Conservation (phyloP, 1,140 invertebrate genomes). For the Pogonus chalceus region DNA sequence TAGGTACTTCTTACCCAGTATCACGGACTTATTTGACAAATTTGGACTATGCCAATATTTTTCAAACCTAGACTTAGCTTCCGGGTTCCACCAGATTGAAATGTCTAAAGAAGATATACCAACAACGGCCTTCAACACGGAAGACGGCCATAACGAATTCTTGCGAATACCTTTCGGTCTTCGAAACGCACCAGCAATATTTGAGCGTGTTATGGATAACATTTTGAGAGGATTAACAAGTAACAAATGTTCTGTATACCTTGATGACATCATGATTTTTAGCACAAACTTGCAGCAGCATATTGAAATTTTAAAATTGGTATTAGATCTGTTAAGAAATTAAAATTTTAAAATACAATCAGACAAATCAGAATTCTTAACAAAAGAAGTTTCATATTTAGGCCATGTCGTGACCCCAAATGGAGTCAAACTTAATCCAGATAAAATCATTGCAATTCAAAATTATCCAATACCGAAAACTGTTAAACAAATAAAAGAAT, state of each 20-base stretch:
- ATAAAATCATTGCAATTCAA: slow-evolving; percentile 28
- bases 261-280: slow-evolving; percentile 32
- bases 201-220: slow-evolving; percentile 28
- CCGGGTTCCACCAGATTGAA: slow-evolving; percentile 37
- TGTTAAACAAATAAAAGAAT: slow-evolving; percentile 17
- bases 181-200: slow-evolving; percentile 16
- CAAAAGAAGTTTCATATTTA: slow-evolving; percentile 30
- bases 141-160: slow-evolving; percentile 23
- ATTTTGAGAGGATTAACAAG: slow-evolving; percentile 23
- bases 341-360: slow-evolving; percentile 17
- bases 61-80: slow-evolving; percentile 30
- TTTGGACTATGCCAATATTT: slow-evolving; percentile 12
- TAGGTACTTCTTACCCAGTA: slow-evolving; percentile 21
- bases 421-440: slow-evolving; percentile 31
- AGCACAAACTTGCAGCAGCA: slow-evolving; percentile 26
- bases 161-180: slow-evolving; percentile 23
- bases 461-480: slow-evolving; percentile 29
- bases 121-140: slow-evolving; percentile 34
- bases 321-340: neutral
- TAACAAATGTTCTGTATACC: slow-evolving; percentile 24
- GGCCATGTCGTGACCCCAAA: slow-evolving; percentile 31
- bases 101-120: slow-evolving; percentile 24
- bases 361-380: slow-evolving; percentile 34
- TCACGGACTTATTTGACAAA: slow-evolving; percentile 16
- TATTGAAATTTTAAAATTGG: neutral